A percentile compares a stretch with the other conserved stretches of the same genome.
These are phyloP conservation scores for Dermatemys mawii DNA, from an alignment of 2,113 vertebrate species.

Conservation along the genomic window DNA sequence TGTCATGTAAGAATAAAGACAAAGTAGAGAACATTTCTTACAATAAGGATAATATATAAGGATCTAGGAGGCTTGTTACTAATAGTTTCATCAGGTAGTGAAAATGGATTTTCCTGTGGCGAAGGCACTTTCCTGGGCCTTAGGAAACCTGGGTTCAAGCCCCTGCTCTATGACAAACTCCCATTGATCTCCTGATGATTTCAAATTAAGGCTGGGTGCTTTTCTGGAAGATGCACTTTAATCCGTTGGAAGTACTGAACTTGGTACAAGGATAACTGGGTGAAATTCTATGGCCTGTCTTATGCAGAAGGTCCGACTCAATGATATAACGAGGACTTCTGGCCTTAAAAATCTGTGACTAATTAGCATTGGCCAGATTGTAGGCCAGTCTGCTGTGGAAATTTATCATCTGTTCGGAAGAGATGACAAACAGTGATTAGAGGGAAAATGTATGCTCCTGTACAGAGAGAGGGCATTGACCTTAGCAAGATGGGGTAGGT, in stretches of 20 bases:
- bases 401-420: constrained; percentile 22
- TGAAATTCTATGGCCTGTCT: neutral
- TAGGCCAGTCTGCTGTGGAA: neutral
- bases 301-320: neutral
- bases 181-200: neutral
- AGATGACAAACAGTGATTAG: constrained; percentile 14
- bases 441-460: constrained; percentile 1
- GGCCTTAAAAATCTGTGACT: neutral
- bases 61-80: neutral
- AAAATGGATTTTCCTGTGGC: neutral
- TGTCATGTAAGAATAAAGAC: neutral
- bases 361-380: neutral
- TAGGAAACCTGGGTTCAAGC: neutral
- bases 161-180: neutral
- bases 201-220: neutral
- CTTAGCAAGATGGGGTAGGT: constrained; percentile 44
- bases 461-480: neutral
- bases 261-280: neutral
- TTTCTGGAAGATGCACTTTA: neutral
- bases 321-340: neutral
- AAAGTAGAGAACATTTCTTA: neutral
- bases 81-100: neutral
- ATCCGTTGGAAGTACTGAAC: neutral
- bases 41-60: neutral
- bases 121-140: neutral